Conservation (phyloP, 2,113 vertebrate species). For the Reinhardtius hippoglossoides region DNA sequence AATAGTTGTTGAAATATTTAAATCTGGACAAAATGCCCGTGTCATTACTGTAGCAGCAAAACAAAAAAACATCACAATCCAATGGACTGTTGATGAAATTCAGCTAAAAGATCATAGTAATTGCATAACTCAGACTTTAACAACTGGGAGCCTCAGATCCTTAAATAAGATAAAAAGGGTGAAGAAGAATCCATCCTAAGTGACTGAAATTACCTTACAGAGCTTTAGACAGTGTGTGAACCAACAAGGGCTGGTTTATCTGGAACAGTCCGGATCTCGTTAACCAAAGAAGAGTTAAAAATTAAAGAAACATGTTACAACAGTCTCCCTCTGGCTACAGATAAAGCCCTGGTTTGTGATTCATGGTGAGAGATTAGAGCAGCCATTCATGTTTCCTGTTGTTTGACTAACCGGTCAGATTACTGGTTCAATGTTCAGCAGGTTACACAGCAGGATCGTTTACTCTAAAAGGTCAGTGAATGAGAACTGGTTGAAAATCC, state of each 20-base stretch:
- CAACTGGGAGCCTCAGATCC: no score
- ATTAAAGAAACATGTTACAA: constrained; percentile 46
- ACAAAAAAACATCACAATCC: no score
- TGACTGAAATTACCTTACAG: neutral
- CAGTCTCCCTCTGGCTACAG: constrained; percentile 26
- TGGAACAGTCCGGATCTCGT: constrained; percentile 6
- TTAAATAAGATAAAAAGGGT: neutral
- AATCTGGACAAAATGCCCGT: no score
- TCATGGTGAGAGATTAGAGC: neutral
- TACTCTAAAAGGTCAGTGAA: constrained; percentile 1
- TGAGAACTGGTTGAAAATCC: neutral
- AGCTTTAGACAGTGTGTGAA: neutral
- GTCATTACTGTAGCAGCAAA: no score
- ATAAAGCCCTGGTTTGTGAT: neutral
- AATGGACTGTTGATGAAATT: no score
- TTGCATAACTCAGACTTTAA: no score
- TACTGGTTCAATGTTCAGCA: constrained; percentile 29
- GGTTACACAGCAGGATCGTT: neutral
- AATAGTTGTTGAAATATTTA: no score
- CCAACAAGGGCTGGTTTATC: constrained; percentile 10
- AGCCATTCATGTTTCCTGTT: neutral
- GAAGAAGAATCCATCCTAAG: neutral
- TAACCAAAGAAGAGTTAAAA: constrained; percentile 12
- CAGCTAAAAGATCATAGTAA: no score
- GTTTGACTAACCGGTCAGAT: constrained; percentile 6